Evolutionary conservation across 2,113 vertebrate genomes (phyloP).

Genomic region (Corynorhinus townsendii): DNA sequence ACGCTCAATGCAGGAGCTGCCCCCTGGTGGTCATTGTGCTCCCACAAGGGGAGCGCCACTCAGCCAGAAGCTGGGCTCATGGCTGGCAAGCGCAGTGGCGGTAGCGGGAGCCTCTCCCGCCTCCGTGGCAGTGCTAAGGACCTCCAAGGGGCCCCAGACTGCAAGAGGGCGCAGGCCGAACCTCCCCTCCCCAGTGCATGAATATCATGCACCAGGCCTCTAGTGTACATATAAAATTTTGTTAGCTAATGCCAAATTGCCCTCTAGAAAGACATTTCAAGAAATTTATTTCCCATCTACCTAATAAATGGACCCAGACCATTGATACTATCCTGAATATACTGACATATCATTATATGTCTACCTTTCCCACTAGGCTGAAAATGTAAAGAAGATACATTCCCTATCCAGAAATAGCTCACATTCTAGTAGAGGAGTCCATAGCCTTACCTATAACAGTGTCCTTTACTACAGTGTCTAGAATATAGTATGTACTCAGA

Average conservation of each 20-base stretch:
- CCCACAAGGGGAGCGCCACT: too few species aligned
- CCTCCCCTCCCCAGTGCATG: too few species aligned
- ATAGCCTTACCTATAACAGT: background rate
- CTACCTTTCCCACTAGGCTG: background rate
- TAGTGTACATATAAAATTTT: slow-evolving; percentile 9
- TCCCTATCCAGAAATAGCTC: background rate
- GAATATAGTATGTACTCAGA: background rate
- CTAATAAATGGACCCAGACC: slow-evolving; percentile 14
- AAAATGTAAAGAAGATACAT: background rate
- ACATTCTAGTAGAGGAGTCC: background rate
- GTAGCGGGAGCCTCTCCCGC: too few species aligned
- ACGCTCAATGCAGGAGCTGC: too few species aligned
- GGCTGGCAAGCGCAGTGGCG: too few species aligned
- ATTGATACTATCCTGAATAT: background rate
- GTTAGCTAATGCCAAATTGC: slow-evolving; percentile 4
- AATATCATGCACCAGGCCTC: too few species aligned
- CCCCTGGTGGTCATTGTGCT: too few species aligned
- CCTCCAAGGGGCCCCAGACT: too few species aligned
- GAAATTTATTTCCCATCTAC: slow-evolving; percentile 2
- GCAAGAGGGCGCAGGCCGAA: too few species aligned
- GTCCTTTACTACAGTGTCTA: background rate
- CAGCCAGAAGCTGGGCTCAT: too few species aligned
- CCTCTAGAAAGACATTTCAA: background rate
- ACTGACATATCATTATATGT: background rate
- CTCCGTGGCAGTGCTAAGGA: too few species aligned